A percentile compares a stretch with the other conserved stretches of the same genome.
Conservation (phyloP, 2,888 invertebrate species). For the Caenorhabditis afra region DNA sequence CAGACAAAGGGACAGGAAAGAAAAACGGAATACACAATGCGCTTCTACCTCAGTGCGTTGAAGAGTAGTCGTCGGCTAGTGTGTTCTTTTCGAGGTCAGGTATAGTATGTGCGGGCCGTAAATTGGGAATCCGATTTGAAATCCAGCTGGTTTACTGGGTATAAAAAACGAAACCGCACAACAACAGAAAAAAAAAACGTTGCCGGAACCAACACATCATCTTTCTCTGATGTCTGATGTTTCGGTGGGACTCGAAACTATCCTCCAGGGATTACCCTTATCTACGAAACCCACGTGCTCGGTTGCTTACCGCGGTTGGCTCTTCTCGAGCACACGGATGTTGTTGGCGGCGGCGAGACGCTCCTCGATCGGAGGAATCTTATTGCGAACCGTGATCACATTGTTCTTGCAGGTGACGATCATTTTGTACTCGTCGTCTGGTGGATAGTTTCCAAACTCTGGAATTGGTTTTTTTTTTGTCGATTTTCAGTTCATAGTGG, state of each 20-base stretch:
- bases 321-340: conserved; percentile 46
- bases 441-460: conserved; percentile 60
- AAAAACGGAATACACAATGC: too few species aligned
- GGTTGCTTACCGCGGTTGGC: conserved; percentile 46
- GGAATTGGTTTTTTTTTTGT: conserved; percentile 12
- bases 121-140: too few species aligned
- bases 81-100: too few species aligned
- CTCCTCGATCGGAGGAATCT: conserved; percentile 22
- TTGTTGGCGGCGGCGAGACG: conserved; percentile 21
- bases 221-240: too few species aligned
- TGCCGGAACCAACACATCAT: conserved; percentile 3
- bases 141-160: too few species aligned
- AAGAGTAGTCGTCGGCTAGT: too few species aligned
- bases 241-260: too few species aligned
- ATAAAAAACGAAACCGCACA: too few species aligned
- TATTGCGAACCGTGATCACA: conserved; percentile 52
- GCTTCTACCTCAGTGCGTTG: too few species aligned
- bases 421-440: conserved; percentile 56
- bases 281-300: neutral
- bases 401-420: conserved; percentile 45
- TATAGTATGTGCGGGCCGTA: too few species aligned
- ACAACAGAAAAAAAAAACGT: neutral
- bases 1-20: too few species aligned
- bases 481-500: too few species aligned
- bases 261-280: conserved; percentile 34